phyloP scores from a whole-genome alignment of 2,888 invertebrate species.

The Dromius quadrimaculatus region DNA sequence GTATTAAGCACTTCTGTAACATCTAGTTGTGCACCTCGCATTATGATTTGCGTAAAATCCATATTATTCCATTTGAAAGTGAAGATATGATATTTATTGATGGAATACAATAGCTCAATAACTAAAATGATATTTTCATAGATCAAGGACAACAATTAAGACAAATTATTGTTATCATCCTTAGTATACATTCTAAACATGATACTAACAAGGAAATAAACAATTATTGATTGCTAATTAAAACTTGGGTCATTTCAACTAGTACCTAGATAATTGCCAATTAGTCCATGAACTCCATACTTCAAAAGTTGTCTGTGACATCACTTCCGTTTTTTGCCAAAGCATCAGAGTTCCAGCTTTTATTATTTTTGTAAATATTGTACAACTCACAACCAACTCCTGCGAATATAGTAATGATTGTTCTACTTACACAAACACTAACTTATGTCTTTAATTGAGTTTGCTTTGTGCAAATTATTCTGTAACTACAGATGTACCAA shows the following conservation, averaged over 20 bases:
- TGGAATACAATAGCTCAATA: too few species aligned
- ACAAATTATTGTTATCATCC: too few species aligned
- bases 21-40: too few species aligned
- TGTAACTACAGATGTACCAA: background rate
- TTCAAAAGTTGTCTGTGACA: background rate
- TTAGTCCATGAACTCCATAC: background rate
- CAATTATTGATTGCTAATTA: conserved; percentile 6
- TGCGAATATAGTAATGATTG: background rate
- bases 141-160: too few species aligned
- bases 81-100: too few species aligned
- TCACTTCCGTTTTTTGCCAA: background rate
- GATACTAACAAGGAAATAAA: conserved; percentile 5
- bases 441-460: conserved; percentile 2
- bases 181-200: too few species aligned
- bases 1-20: too few species aligned
- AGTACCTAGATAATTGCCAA: conserved; percentile 15
- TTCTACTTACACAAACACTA: background rate
- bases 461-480: background rate
- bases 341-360: too few species aligned
- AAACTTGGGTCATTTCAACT: conserved; percentile 7
- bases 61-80: too few species aligned
- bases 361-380: background rate
- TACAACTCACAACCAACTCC: background rate
- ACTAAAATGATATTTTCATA: too few species aligned
- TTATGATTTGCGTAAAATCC: too few species aligned